These are phyloP conservation scores for Muscina levida DNA, from an alignment of 2,888 invertebrate genomes.

Conservation along the genomic window DNA sequence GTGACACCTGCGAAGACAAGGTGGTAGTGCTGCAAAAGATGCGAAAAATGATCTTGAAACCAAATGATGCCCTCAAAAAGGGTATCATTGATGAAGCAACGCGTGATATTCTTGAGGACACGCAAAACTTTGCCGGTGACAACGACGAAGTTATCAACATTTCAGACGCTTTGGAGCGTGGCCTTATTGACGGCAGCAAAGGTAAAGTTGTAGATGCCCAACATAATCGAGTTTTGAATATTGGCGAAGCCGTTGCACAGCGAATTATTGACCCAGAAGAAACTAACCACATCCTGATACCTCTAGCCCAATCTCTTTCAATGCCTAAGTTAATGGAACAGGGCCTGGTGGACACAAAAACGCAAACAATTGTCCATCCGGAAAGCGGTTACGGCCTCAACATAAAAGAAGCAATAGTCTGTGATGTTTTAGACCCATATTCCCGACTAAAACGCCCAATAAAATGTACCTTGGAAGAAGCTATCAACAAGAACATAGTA, in stretches of 20 bases:
- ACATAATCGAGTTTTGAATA: constrained; percentile 88
- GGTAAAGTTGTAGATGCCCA: constrained; percentile 92
- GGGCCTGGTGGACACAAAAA: constrained; percentile 88
- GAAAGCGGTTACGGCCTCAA: constrained; percentile 90
- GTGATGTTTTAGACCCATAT: constrained; percentile 92
- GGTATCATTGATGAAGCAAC: constrained; percentile 90
- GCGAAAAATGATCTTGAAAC: constrained; percentile 87
- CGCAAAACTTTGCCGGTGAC: constrained; percentile 82
- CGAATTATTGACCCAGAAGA: constrained; percentile 90
- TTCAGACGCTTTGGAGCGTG: constrained; percentile 87
- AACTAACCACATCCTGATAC: constrained; percentile 88
- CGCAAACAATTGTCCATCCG: constrained; percentile 90
- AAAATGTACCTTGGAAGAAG: constrained; percentile 87
- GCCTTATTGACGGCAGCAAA: constrained; percentile 86
- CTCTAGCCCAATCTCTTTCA: constrained; percentile 89
- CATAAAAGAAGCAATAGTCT: constrained; percentile 90
- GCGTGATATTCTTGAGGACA: constrained; percentile 84
- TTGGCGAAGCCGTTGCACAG: constrained; percentile 90
- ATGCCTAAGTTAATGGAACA: constrained; percentile 92
- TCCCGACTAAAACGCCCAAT: constrained; percentile 85
- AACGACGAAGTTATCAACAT: constrained; percentile 85
- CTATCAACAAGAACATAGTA: constrained; percentile 86
- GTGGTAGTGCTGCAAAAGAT: constrained; percentile 88
- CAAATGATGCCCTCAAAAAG: constrained; percentile 88
- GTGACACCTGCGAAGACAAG: constrained; percentile 84